A percentile compares a stretch with the other conserved stretches of the same genome.
Evolutionary conservation across 2,797 vertebrate species (phyloP).

Genomic region (Myotis planiceps): DNA sequence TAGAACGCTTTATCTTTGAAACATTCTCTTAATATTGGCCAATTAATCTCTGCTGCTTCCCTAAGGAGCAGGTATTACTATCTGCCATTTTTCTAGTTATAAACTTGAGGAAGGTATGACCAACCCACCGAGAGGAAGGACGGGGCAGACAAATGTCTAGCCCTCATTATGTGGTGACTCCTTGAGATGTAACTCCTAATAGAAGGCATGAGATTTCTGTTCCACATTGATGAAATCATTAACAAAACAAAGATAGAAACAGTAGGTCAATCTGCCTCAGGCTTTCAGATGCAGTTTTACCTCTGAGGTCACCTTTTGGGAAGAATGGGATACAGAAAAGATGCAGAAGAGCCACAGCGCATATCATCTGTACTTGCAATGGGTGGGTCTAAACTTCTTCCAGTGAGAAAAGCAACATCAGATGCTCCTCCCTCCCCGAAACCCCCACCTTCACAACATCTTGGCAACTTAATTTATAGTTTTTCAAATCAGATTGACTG

Average conservation of each 20-base stretch:
- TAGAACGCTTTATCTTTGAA: conserved; percentile 59
- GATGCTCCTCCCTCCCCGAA: background rate
- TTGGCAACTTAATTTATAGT: conserved; percentile 54
- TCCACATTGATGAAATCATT: background rate
- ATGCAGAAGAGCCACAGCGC: background rate
- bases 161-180: background rate
- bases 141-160: background rate
- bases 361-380: background rate
- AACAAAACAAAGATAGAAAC: background rate
- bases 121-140: background rate
- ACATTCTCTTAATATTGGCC: conserved; percentile 38
- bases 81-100: conserved; percentile 60
- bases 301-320: background rate
- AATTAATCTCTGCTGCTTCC: conserved; percentile 69
- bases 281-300: background rate
- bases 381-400: background rate
- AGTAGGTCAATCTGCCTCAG: background rate
- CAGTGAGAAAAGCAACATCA: background rate
- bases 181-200: background rate
- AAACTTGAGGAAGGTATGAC: conserved; percentile 31
- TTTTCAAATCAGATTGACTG: conserved; percentile 60
- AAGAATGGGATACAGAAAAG: background rate
- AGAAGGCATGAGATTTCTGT: background rate
- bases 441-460: background rate
- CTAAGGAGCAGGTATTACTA: conserved; percentile 65